Base-by-base conservation (phyloP, 2,888 invertebrate species). In the Hipparchia sbordonii region DNA sequence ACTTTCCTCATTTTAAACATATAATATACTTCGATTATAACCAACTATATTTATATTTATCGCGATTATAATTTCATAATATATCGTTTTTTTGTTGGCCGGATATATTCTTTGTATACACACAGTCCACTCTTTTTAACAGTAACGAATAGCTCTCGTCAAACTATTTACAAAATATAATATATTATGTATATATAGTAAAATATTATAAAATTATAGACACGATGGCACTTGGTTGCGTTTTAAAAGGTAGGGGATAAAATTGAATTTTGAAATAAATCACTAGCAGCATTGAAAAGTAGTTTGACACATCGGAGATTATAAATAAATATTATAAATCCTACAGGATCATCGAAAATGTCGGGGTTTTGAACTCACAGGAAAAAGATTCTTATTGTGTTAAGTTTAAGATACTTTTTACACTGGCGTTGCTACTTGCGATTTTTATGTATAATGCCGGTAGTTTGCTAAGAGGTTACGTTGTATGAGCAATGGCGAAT, bases 211-310 rank as follows among this genome's bases (percentile, higher is more conserved):
- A 89, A 87, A 89, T 86, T 83, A 89, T 87, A 91, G 89, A 89
- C 83, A 89, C 85, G 85, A 93, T 93, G 93, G 93, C 93, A 93
- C 93, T 92, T 87, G 91, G 90, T 93, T 90, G 91, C 91, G 87
- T 90, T 86, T 85, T 85, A 86, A 85, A 82, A 86, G 82, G 84
- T 83, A 82, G 81, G 84, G 85, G 85, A 84, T 82, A 84, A 73
- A 72, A 81, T 79, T 83, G 75, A 81, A 80, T 81, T 80, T 79
- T 39, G 39, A 82, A 83, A 82, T 81, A 81, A 77, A 76, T 70
- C 48, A 56, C 56, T 63, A 61, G 10, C 52, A 54, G 52, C 45
- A 73, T 67, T 72, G 75, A 59, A 74, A 73, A 69, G 72, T 71
- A 79, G 78, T 86, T 85, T 85, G 85, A 85, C 87, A 86, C 84